phyloP scores from a whole-genome alignment of 1,140 invertebrate genomes.

The Atta texana region DNA sequence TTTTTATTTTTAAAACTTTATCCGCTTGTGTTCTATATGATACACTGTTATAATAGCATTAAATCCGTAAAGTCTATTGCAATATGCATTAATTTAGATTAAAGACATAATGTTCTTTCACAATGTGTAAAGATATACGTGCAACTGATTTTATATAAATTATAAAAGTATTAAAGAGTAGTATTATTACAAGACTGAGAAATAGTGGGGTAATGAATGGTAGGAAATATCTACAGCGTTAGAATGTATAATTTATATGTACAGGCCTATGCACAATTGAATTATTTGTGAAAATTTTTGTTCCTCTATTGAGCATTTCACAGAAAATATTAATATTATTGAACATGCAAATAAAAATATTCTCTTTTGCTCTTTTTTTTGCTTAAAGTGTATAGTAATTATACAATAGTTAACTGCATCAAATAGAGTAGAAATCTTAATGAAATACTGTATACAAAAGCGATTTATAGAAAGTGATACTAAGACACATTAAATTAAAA shows the following conservation, averaged over 20 bases:
- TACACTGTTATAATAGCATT: constrained; percentile 39
- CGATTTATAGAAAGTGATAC: constrained; percentile 63
- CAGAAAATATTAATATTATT: background rate
- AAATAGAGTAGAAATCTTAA: constrained; percentile 60
- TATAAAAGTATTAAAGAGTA: constrained; percentile 80
- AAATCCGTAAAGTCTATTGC: constrained; percentile 46
- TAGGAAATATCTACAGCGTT: constrained; percentile 66
- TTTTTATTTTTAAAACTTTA: constrained; percentile 39
- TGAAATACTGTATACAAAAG: constrained; percentile 51
- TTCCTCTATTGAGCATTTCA: background rate
- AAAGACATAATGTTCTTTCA: constrained; percentile 49
- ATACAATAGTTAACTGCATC: constrained; percentile 51
- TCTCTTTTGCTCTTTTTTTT: constrained; percentile 24
- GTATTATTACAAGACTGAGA: constrained; percentile 83
- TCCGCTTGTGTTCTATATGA: constrained; percentile 30
- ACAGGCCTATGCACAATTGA: constrained; percentile 25
- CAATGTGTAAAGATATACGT: constrained; percentile 50
- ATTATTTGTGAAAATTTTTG: constrained; percentile 12
- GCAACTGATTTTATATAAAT: constrained; percentile 65
- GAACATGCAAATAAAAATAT: constrained; percentile 23
- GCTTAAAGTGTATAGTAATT: constrained; percentile 29
- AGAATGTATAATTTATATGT: constrained; percentile 64
- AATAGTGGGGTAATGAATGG: constrained; percentile 68
- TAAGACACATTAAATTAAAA: constrained; percentile 33
- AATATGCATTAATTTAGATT: constrained; percentile 46